Base-by-base conservation (phyloP, 2,888 invertebrate species). In the Steinernema carpocapsae region DNA sequence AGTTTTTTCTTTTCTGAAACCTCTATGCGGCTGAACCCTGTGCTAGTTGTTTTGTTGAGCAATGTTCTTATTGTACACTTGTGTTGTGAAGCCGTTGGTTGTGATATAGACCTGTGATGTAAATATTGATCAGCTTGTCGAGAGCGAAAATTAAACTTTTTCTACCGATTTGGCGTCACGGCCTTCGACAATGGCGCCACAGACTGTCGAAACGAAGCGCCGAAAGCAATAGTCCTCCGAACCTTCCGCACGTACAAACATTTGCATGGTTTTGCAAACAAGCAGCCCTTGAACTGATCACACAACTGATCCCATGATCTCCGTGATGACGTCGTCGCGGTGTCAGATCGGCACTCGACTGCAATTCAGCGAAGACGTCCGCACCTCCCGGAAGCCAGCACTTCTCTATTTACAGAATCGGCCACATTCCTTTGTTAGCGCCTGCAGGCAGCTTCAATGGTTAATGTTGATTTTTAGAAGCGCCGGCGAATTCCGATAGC, bases 191-290 rank as follows among this genome's bases (percentile, higher is more conserved):
- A 37, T 52, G 64, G 64, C 64, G 64, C 56, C 56, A 56, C 3
- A 19, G 64, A 64, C 29, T 48, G 48, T 14, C 56, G 32, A 29
- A 37, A 17, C 64, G 17, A 26, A 26, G 17, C 26, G 64, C 19
- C 32, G 64, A 64, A 17, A 64, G 32, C 4, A 12, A 17, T 17
- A 26, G 64, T 17, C 64, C 10, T 2, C 4, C 29, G 24, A n/a
- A 64, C 64, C 64, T 37, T 12, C 17, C 29, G 24, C 12, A 64
- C 3, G 64, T 29, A 32, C 64, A 64, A 64, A 64, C 64, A 64
- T 32, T 64, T 32, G 22, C 64, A 64, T 64, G 64, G 26, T 64
- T 64, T 29, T 6, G 29, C 64, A 64, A 64, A 64, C 64, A 64
- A 17, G 37, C 17, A 64, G 64, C 52, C 22, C 22, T 10, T 22